Conservation (phyloP, 2,113 vertebrate genomes). For the Hippocampus abdominalis region DNA sequence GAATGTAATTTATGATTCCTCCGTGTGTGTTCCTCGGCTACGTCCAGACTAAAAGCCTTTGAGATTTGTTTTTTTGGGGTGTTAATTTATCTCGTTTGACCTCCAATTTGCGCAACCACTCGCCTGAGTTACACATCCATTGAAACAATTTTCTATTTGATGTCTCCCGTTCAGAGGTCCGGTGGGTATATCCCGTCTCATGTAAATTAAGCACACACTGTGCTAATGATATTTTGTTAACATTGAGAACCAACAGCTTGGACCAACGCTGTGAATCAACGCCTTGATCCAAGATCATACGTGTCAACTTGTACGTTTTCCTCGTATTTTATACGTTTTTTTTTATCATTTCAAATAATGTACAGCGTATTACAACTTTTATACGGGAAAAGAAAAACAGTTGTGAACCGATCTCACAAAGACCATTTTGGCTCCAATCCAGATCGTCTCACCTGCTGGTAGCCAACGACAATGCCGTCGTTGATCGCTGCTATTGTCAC, state of each 20-base stretch:
- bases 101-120: background rate
- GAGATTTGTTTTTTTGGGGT: constrained; percentile 3
- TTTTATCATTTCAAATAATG: too few species aligned
- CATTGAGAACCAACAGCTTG: background rate
- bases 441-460: too few species aligned
- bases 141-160: background rate
- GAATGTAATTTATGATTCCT: constrained; percentile 4
- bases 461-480: too few species aligned
- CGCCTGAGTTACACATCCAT: background rate
- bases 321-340: too few species aligned
- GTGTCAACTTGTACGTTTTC: too few species aligned
- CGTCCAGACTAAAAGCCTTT: constrained; percentile 25
- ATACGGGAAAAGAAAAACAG: too few species aligned
- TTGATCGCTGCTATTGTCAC: too few species aligned
- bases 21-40: background rate
- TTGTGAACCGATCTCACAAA: too few species aligned
- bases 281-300: too few species aligned
- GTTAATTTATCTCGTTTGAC: constrained; percentile 3
- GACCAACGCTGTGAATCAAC: background rate
- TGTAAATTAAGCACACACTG: background rate
- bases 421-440: too few species aligned
- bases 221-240: background rate
- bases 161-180: background rate
- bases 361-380: too few species aligned
- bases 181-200: background rate